These are phyloP conservation scores for Eupithecia vulgata DNA, from an alignment of 2,888 invertebrate species.

Conservation along the genomic window DNA sequence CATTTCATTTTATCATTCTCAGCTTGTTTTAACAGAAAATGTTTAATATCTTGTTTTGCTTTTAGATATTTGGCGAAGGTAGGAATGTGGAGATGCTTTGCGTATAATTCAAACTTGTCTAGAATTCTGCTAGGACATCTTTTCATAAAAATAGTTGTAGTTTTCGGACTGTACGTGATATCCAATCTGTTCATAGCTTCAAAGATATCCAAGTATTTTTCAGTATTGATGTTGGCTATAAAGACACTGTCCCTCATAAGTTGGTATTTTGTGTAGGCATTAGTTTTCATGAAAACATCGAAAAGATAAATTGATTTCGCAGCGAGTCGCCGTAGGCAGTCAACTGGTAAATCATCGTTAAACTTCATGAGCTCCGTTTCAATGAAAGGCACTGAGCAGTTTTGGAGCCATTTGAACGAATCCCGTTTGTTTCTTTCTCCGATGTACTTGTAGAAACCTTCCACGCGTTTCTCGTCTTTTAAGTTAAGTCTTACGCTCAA, in stretches of 20 bases:
- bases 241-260: slow-evolving; percentile 38
- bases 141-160: slow-evolving; percentile 60
- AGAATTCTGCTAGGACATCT: slow-evolving; percentile 56
- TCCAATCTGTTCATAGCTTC: slow-evolving; percentile 44
- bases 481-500: slow-evolving; percentile 63
- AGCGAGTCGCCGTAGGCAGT: slow-evolving; percentile 58
- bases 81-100: slow-evolving; percentile 50
- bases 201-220: slow-evolving; percentile 56
- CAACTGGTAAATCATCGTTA: slow-evolving; percentile 37
- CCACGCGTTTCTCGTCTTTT: slow-evolving; percentile 62
- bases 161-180: slow-evolving; percentile 52
- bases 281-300: slow-evolving; percentile 40
- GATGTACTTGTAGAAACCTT: slow-evolving; percentile 63
- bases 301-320: slow-evolving; percentile 58
- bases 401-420: slow-evolving; percentile 65
- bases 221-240: slow-evolving; percentile 50
- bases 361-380: slow-evolving; percentile 54
- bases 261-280: slow-evolving; percentile 15
- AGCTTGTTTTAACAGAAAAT: slow-evolving; percentile 55
- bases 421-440: slow-evolving; percentile 47
- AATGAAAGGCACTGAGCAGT: slow-evolving; percentile 64
- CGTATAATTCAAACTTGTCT: slow-evolving; percentile 52
- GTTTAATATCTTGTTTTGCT: slow-evolving; percentile 52
- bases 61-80: slow-evolving; percentile 62
- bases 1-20: slow-evolving; percentile 44